Percentiles rank a stretch among this genome's conserved stretches.
phyloP scores from a whole-genome alignment of 2,888 invertebrate genomes.

The Malacosoma neustria region DNA sequence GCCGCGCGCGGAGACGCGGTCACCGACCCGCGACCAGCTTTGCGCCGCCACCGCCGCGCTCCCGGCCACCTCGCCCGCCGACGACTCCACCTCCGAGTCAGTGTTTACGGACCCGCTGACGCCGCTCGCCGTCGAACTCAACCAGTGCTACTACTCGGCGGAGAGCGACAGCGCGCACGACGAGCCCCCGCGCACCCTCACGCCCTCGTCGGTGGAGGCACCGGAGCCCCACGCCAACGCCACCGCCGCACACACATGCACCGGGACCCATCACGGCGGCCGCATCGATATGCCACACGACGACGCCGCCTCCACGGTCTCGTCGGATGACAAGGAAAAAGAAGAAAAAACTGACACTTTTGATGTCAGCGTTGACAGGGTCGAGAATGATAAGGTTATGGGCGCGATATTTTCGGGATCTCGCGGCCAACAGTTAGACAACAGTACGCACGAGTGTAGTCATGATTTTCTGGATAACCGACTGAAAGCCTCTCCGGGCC shows the following conservation, averaged over 20 bases:
- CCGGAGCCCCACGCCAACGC: constrained; percentile 15
- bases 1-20: constrained; percentile 40
- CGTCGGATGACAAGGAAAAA: constrained; percentile 43
- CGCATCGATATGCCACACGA: constrained; percentile 51
- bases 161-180: constrained; percentile 71
- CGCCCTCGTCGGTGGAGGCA: constrained; percentile 27
- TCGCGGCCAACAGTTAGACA: constrained; percentile 37
- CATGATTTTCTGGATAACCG: constrained; percentile 64
- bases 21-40: constrained; percentile 61
- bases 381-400: constrained; percentile 62
- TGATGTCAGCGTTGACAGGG: constrained; percentile 51
- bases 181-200: constrained; percentile 43
- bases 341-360: constrained; percentile 54
- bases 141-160: constrained; percentile 77
- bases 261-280: constrained; percentile 10
- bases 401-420: constrained; percentile 49
- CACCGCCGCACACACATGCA: not conserved
- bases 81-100: constrained; percentile 81
- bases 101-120: constrained; percentile 84
- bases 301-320: constrained; percentile 44
- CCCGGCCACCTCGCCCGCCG: constrained; percentile 55
- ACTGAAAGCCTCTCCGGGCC: constrained; percentile 54
- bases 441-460: constrained; percentile 44
- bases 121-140: constrained; percentile 77
- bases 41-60: constrained; percentile 26